Base-by-base conservation (phyloP, 2,797 vertebrate species). In the Gambelia wislizenii region DNA sequence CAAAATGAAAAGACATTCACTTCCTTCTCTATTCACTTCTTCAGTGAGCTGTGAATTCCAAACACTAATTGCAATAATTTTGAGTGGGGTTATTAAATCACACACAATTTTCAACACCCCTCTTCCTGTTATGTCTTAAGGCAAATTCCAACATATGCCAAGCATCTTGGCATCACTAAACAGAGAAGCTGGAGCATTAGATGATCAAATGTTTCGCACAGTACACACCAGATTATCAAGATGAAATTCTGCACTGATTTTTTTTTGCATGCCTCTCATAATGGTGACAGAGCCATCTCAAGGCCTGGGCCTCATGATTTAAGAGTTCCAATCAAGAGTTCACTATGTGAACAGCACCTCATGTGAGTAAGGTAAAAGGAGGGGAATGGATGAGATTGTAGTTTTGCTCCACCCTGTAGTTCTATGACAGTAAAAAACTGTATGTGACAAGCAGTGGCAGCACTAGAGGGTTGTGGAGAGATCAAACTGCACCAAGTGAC, bases 31-130 rank as follows among this genome's bases (percentile, higher is more conserved):
- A 33, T 77, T 94, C 76, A 6, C 76, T 85, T 91, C 86, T 86
- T 92, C 85, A 85, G 2, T 76, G 76, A 89, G 82, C 91, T 88
- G 80, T 91, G 84, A 93, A 92, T 92, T 92, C 93, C 82, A 89
- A 90, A 89, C 83, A 44, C 13, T 20, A 87, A 75, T 78, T 85
- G 78, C 91, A 92, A 44, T 88, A 91, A 84, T 0, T 88, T 92
- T 78, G 82, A 80, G 78, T 39, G 67, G 59, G n/a, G 82, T 86
- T 89, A 86, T 89, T 89, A 86, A 89, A 76, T 59, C 70, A 86
- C 42, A 56, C 36, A 72, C 56, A 54, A 56, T 54, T 82, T 86
- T 83, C 85, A 67, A 69, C 36, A 42, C 33, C 36, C 42, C 56
- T n/a, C 61, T 18, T 69, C 47, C 27, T 20, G 16, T 52, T 83